These are phyloP conservation scores for Anarrhichthys ocellatus DNA, from an alignment of 2,113 vertebrate species.

Conservation along the genomic window DNA sequence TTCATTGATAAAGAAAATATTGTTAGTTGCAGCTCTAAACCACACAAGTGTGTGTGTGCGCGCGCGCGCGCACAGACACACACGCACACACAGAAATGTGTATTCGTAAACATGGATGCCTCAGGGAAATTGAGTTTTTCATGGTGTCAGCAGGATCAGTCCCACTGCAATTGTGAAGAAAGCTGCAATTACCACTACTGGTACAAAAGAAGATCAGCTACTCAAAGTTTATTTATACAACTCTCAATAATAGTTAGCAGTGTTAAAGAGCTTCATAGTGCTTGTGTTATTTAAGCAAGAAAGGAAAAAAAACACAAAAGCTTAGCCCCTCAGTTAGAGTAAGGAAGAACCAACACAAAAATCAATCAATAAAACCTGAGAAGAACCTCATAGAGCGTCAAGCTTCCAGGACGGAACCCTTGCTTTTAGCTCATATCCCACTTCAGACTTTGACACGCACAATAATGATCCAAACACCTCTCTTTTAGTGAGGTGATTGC, in stretches of 20 bases:
- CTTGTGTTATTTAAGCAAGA: background rate
- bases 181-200: background rate
- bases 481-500: background rate
- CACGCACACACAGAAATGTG: background rate
- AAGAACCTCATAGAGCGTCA: background rate
- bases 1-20: background rate
- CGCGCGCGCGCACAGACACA: background rate
- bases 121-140: background rate
- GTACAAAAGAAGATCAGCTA: background rate
- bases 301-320: background rate
- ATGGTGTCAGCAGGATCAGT: background rate
- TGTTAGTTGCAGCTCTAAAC: background rate
- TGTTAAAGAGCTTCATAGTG: background rate
- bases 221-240: background rate
- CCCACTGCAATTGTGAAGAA: background rate
- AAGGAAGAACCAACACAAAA: constrained; percentile 1
- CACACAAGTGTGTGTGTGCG: background rate
- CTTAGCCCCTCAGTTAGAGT: constrained; percentile 1
- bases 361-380: constrained; percentile 5
- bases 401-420: too few relatives aligned
- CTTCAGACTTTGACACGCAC: background rate
- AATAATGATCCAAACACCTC: background rate
- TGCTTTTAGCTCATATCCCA: background rate
- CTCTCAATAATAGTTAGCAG: background rate
- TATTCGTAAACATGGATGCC: background rate